Percentiles rank a stretch among this genome's conserved stretches.
These are phyloP conservation scores for Drosophila leontia DNA, from an alignment of 1,140 invertebrate species.

Conservation along the genomic window DNA sequence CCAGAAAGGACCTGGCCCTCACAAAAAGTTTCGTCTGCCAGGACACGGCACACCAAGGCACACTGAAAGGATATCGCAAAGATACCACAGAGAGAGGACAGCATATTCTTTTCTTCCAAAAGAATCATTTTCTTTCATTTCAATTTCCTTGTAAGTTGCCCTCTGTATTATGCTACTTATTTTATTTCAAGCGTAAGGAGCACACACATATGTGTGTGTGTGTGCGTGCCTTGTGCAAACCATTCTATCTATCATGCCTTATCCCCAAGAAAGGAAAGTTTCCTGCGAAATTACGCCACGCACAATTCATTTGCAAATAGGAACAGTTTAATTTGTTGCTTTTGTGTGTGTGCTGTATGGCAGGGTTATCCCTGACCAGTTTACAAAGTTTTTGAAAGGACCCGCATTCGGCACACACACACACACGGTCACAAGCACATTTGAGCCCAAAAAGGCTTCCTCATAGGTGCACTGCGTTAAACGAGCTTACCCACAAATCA, in stretches of 20 bases:
- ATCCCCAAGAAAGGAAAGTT: conserved; percentile 68
- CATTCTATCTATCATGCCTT: conserved; percentile 23
- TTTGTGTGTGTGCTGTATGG: conserved; percentile 53
- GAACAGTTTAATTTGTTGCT: conserved; percentile 82
- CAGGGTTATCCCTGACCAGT: conserved; percentile 49
- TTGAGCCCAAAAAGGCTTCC: conserved; percentile 23
- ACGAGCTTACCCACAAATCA: conserved; percentile 33
- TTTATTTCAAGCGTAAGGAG: conserved; percentile 71
- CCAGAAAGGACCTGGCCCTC: conserved; percentile 60
- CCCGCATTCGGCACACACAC: conserved; percentile 44
- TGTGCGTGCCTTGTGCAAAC: conserved; percentile 37
- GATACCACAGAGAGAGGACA: conserved; percentile 39
- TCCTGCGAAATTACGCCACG: conserved; percentile 76
- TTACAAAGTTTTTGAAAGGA: conserved; percentile 59
- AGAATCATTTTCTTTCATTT: conserved; percentile 80
- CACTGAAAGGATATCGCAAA: conserved; percentile 38
- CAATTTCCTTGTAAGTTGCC: conserved; percentile 54
- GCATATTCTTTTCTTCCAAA: conserved; percentile 32
- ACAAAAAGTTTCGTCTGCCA: conserved; percentile 62
- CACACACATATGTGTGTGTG: conserved; percentile 22
- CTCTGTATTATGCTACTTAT: conserved; percentile 75
- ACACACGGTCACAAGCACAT: neutral
- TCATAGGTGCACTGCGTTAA: conserved; percentile 52
- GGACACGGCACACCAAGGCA: conserved; percentile 11
- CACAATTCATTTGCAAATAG: conserved; percentile 83